Conservation (phyloP, 2,888 invertebrate genomes). For the Laspeyria flexula region DNA sequence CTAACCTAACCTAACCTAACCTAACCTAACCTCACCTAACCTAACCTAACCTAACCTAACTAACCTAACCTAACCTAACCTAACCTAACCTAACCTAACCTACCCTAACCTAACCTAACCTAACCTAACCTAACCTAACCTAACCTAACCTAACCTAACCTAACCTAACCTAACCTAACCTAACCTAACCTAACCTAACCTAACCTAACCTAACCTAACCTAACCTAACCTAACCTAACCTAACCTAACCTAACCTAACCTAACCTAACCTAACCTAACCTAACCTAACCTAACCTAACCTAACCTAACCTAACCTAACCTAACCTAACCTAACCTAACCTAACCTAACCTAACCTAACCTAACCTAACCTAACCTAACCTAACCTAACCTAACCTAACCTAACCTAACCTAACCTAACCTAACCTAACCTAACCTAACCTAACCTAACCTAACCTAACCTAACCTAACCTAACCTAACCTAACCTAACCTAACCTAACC, state of each 20-base stretch:
- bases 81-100: conserved; percentile 13
- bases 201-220: conserved; percentile 14
- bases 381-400: conserved; percentile 11
- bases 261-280: conserved; percentile 11
- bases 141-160: conserved; percentile 14
- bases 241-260: conserved; percentile 14
- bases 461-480: conserved; percentile 11
- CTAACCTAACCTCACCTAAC: conserved; percentile 12
- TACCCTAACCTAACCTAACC: conserved; percentile 13
- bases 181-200: conserved; percentile 13
- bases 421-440: conserved; percentile 11
- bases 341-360: conserved; percentile 11
- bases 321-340: conserved; percentile 11
- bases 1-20: no score
- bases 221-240: conserved; percentile 13
- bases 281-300: conserved; percentile 11
- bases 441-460: conserved; percentile 11
- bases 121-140: conserved; percentile 14
- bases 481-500: conserved; percentile 10
- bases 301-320: conserved; percentile 11
- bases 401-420: conserved; percentile 11
- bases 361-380: conserved; percentile 11
- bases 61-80: conserved; percentile 14
- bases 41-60: conserved; percentile 14
- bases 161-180: conserved; percentile 14